Evolutionary conservation across 2,113 vertebrate species (phyloP), one percentile per base, ranked within the genome.

Genomic region (Enhydra lutris): DNA sequence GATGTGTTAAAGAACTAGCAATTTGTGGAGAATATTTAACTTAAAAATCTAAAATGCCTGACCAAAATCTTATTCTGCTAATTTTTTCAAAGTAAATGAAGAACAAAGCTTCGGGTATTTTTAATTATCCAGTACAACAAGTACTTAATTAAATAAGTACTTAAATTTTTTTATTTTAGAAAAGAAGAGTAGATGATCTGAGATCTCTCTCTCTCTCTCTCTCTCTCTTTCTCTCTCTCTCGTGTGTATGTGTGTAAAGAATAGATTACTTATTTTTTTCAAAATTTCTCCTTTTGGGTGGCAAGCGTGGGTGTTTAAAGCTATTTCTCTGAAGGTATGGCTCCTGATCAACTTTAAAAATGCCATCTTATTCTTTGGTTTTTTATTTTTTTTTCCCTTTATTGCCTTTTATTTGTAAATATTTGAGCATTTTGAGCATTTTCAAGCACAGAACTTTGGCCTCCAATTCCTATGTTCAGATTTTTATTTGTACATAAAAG

Each of bases 111-210:
- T 88, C 0, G 0, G 39, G 65, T 96, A 85, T 93, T 97, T 98
- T 97, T 96, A 98, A 94, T 92, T 91, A 92, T 92, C 52, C 61
- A 85, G 42, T 57, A 91, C 57, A 94, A 47, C 73, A 42, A 42
- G 39, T 42, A 42, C 39, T 42, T 42, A 42, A 42, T 42, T 42
- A 42, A 42, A 42, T 42, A 42, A 42, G 39, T 42, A 42, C 31
- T 98, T 97, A 91, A 20, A 29, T 92, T 91, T 96, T 94, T 96
- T 94, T 97, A 76, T 95, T 91, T 86, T 42, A 94, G 91, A 39
- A 94, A 88, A 96, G 55, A 92, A 78, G 15, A 93, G 59, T 69
- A 82, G 63, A 82, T 90, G 79, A 94, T 79, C 14, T 67, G 55
- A 97, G n/a, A 55, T 18, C 7, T 67, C 65, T n/a, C 34, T 55